Evolutionary conservation across 2,888 invertebrate species (phyloP), one percentile per base, ranked within the genome.

Genomic region (Pollenia griseotomentosa): DNA sequence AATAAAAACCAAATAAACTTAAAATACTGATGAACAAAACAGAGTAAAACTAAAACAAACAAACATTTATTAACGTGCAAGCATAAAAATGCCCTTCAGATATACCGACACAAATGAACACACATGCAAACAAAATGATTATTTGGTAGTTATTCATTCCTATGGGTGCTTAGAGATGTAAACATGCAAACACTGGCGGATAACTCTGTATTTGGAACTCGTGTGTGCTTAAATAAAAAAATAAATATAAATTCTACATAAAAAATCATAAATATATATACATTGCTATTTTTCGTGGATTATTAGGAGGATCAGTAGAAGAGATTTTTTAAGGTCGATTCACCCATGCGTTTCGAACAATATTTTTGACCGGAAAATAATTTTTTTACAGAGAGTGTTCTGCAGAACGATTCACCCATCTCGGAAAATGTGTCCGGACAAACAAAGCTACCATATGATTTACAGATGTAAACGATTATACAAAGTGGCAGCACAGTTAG

Each of bases 1-100:
- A 86, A 88, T 85, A 83, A 83, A 86, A 86, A 79, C 33, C 61
- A 82, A 83, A 83, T 86, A 79, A 83, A 86, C 75, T 71, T 59
- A 55, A 79, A 84, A 79, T 44, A 84, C 79, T 74, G 73, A 61
- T 70, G 68, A 74, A 82, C 66, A 77, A 74, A 78, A 78, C 46
- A 53, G 59, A 14, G 19, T 40, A 19, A 55, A 66, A 63, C 40
- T 55, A 16, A 61, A 7, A 53, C 10, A 6, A 48, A 33, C 19
- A 73, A 23, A 77, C 16, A 73, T 8, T 16, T 10, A 23, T 40
- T 44, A n/a, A n/a, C 7, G 63, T 9, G 33, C 10, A 16, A 16
- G 51, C 14, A 44, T 42, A 23, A 42, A 40, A 53, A 61, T 12
- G 51, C 33, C 57, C 53, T 44, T 48, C 74, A 78, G 40, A 33